Evolutionary conservation across 2,113 vertebrate species (phyloP), one percentile per base, ranked within the genome.

Genomic region (Callipepla squamata): DNA sequence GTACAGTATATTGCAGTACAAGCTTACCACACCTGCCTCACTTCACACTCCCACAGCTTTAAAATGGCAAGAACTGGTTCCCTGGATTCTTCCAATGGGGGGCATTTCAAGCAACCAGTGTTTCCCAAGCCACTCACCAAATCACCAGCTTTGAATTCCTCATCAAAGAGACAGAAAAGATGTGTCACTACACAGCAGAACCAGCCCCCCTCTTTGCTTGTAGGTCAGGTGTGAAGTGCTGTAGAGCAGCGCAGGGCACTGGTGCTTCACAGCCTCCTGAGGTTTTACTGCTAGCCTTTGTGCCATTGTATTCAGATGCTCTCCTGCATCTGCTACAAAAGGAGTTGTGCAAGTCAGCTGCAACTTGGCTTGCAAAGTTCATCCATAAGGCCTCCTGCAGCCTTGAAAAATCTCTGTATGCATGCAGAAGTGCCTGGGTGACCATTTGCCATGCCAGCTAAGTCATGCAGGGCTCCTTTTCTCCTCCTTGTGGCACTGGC

Each of bases 1-100:
- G 99, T 99, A 98, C 73, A 32, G 65, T 58, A 55, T 38, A 40
- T 44, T 6, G 61, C 48, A 34, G 40, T 3, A 4, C 2, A 1
- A 55, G 23, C 66, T 55, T 79, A 19, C 13, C 38, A n/a, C 25
- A 30, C 48, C 63, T 70, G 19, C 67, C 65, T 67, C 44, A 3
- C 28, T 11, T 48, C 66, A 61, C 40, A 19, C 21, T 19, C 45
- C 51, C 40, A 3, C 4, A 40, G 53, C 30, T 6, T 16, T 42
- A 16, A n/a, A 28, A 7, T 23, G 32, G 26, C 63, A 70, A 34
- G 50, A 63, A 30, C 7, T 34, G 65, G 34, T 26, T 22, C 0
- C 0, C 63, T 74, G n/a, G 55, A 25, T 34, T 55, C 53, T 48
- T 30, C 73, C 10, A 9, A 21, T 36, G 5, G 38, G 38, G 36